Evolutionary conservation across 1,140 invertebrate species (phyloP).

Genomic region (Pissodes strobi): DNA sequence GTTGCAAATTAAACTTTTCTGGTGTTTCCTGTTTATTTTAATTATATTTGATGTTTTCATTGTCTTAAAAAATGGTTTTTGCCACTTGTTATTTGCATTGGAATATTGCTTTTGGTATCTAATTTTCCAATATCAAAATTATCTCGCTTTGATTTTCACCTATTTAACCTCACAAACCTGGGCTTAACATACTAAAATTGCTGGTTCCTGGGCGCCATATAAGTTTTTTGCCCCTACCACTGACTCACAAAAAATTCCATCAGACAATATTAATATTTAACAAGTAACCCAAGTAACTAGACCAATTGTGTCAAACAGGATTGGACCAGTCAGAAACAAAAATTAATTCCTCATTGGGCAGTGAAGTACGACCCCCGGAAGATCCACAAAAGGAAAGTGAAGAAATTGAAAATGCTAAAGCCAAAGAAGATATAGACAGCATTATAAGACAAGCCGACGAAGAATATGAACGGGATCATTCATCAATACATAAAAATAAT

Average conservation of each 20-base stretch:
- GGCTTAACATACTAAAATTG: not conserved
- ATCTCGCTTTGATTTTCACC: not conserved
- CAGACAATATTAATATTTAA: not conserved
- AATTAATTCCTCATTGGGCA: not conserved
- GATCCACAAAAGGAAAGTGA: not conserved
- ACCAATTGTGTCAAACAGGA: not conserved
- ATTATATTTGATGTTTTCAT: too few species aligned
- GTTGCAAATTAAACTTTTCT: too few species aligned
- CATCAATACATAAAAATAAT: not conserved
- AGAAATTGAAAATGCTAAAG: slow-evolving; percentile 10
- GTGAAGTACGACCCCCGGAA: not conserved
- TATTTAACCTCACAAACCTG: slow-evolving; percentile 7
- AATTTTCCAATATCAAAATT: too few species aligned
- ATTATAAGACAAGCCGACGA: slow-evolving; percentile 47
- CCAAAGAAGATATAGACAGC: slow-evolving; percentile 45
- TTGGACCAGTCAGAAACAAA: slow-evolving; percentile 2
- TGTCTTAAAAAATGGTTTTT: too few species aligned
- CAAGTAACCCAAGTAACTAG: not conserved
- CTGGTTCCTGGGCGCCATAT: not conserved
- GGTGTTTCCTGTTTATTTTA: too few species aligned
- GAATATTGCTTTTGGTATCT: too few species aligned
- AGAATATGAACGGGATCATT: slow-evolving; percentile 41
- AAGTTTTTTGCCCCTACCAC: not conserved
- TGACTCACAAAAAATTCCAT: slow-evolving; percentile 7
- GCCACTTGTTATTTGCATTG: too few species aligned